Conservation (phyloP, 2,888 invertebrate species). For the Teinopalpus imperialis region DNA sequence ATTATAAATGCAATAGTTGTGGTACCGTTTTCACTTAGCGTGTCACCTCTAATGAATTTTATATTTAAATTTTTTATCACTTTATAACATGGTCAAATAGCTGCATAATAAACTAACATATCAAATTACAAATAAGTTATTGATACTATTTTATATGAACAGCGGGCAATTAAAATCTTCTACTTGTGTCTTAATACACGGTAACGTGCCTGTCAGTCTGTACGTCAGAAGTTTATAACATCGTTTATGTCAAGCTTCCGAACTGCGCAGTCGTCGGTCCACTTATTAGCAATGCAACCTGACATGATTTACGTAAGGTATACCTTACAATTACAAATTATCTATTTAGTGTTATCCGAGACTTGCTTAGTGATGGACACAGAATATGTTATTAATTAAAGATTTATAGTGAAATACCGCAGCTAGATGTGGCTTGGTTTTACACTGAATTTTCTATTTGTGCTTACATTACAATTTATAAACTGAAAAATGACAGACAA, state of each 20-base stretch:
- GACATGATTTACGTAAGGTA: conserved; percentile 66
- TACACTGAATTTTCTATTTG: no score
- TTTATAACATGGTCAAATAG: not conserved
- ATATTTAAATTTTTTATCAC: conserved; percentile 7
- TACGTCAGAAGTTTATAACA: conserved; percentile 27
- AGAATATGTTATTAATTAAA: conserved; percentile 43
- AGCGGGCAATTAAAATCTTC: conserved; percentile 6
- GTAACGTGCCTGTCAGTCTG: conserved; percentile 14
- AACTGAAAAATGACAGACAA: no score
- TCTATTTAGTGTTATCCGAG: conserved; percentile 67
- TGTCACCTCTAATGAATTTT: conserved; percentile 9
- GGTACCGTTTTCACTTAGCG: conserved; percentile 8
- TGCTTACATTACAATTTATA: no score
- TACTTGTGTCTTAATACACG: conserved; percentile 1
- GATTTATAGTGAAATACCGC: conserved; percentile 33
- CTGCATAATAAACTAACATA: not conserved
- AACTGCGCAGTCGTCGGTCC: conserved; percentile 42
- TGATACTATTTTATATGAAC: conserved; percentile 1
- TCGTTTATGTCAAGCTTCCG: conserved; percentile 26
- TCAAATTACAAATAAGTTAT: not conserved
- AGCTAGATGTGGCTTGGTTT: conserved; percentile 49
- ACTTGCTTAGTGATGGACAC: conserved; percentile 48
- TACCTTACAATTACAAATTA: conserved; percentile 67
- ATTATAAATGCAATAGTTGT: not conserved
- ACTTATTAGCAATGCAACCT: conserved; percentile 50